These are phyloP conservation scores for Crioceris asparagi DNA, from an alignment of 2,888 invertebrate genomes.

Conservation along the genomic window DNA sequence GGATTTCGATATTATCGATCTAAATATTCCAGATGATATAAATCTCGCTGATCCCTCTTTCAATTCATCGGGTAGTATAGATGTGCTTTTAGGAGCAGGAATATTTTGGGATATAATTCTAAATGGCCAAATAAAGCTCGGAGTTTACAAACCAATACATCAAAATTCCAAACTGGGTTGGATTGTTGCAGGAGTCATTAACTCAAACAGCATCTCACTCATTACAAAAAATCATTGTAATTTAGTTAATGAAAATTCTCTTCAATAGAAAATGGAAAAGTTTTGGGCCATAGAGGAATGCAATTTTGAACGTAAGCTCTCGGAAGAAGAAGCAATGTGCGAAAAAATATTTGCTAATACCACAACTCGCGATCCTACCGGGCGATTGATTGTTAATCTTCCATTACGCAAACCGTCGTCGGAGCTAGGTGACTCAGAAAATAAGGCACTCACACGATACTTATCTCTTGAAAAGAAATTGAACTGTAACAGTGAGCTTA, in stretches of 20 bases:
- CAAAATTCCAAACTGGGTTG: conserved; percentile 8
- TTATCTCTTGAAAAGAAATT: conserved; percentile 11
- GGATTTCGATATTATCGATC: neutral
- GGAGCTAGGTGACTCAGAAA: conserved; percentile 1
- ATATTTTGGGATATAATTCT: conserved; percentile 3
- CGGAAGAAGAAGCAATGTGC: conserved; percentile 6
- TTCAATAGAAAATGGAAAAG: neutral
- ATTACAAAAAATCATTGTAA: neutral
- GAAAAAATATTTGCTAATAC: conserved; percentile 7
- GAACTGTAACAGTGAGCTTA: conserved; percentile 6
- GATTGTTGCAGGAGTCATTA: conserved; percentile 6
- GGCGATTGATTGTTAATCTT: conserved; percentile 8
- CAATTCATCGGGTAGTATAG: neutral
- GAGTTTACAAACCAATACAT: conserved; percentile 2
- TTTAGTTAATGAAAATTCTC: neutral
- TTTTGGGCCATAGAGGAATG: conserved; percentile 12
- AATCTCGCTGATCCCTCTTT: conserved; percentile 7
- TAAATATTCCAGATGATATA: neutral
- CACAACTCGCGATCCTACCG: conserved; percentile 2
- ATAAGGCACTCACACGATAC: conserved; percentile 7
- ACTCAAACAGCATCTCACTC: neutral
- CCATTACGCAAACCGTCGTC: conserved; percentile 1
- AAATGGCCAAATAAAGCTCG: conserved; percentile 3
- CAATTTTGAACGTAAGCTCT: neutral
- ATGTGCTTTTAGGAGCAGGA: conserved; percentile 4